These are phyloP conservation scores for Drosophila nikananu DNA, from an alignment of 1,140 invertebrate genomes.

Conservation along the genomic window DNA sequence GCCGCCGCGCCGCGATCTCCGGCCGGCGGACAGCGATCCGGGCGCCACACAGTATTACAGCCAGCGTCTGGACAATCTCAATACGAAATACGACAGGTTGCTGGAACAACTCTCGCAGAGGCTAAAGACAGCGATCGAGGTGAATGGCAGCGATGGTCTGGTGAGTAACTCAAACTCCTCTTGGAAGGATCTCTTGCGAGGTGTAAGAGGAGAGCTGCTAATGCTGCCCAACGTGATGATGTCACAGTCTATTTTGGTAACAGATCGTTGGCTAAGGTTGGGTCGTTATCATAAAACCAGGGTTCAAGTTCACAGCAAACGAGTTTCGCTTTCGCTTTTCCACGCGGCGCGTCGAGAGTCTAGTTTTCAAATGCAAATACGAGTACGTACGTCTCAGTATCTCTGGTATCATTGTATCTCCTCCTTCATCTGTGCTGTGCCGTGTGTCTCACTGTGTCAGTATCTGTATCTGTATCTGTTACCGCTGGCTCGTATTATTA, in stretches of 20 bases:
- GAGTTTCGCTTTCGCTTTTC: constrained; percentile 70
- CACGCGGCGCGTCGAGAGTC: constrained; percentile 10
- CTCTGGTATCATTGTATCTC: constrained; percentile 28
- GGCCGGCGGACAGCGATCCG: constrained; percentile 78
- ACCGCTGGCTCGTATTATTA: constrained; percentile 55
- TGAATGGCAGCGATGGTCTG: constrained; percentile 86
- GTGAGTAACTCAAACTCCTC: constrained; percentile 86
- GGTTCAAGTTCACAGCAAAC: constrained; percentile 69
- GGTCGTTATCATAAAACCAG: constrained; percentile 20
- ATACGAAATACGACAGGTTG: constrained; percentile 92
- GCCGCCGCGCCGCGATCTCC: constrained; percentile 82
- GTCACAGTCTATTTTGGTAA: constrained; percentile 52
- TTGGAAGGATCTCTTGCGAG: constrained; percentile 35
- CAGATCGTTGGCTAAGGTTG: constrained; percentile 9
- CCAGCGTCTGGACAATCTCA: constrained; percentile 93
- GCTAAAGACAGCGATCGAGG: constrained; percentile 86
- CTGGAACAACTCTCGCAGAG: constrained; percentile 90
- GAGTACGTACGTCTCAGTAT: constrained; percentile 28
- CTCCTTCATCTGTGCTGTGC: constrained; percentile 33
- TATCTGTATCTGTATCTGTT: constrained; percentile 44
- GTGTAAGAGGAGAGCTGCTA: constrained; percentile 4
- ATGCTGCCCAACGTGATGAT: constrained; percentile 11
- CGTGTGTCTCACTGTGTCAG: constrained; percentile 19
- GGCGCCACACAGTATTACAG: constrained; percentile 92
- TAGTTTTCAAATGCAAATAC: constrained; percentile 57